These are phyloP conservation scores for Vanessa cardui DNA, from an alignment of 2,888 invertebrate genomes.

Conservation along the genomic window DNA sequence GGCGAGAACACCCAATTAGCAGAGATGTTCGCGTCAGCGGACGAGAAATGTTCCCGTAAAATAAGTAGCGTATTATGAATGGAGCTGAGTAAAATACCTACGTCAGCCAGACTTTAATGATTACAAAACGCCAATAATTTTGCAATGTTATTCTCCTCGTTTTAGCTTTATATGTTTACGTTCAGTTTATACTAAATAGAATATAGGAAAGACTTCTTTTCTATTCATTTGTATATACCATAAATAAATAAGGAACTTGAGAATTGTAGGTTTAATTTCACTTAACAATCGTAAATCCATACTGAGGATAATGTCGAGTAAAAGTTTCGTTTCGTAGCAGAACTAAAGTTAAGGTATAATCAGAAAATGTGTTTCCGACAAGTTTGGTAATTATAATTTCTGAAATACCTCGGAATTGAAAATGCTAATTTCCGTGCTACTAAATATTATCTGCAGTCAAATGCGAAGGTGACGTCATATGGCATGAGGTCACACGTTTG, in stretches of 20 bases:
- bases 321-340: neutral
- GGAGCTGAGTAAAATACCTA: slow-evolving; percentile 40
- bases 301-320: neutral
- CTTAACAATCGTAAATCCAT: neutral
- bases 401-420: slow-evolving; percentile 26
- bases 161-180: neutral
- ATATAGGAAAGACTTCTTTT: too few relatives aligned
- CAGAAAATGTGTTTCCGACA: slow-evolving; percentile 21
- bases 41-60: slow-evolving; percentile 56
- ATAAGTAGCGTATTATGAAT: slow-evolving; percentile 51
- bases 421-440: slow-evolving; percentile 48
- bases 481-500: slow-evolving; percentile 47
- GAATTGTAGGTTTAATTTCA: neutral
- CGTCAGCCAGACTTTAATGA: slow-evolving; percentile 42
- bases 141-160: neutral
- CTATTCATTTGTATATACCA: neutral
- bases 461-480: slow-evolving; percentile 46
- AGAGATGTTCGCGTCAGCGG: slow-evolving; percentile 58
- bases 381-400: slow-evolving; percentile 3
- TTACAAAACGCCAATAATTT: slow-evolving; percentile 20
- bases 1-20: slow-evolving; percentile 68
- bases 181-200: neutral
- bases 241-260: slow-evolving; percentile 1
- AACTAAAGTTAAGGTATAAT: slow-evolving; percentile 14
- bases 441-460: slow-evolving; percentile 44